Evolutionary conservation across 2,797 vertebrate genomes (phyloP), one percentile per base, ranked within the genome.

Genomic region (Kryptopterus vitreolus): DNA sequence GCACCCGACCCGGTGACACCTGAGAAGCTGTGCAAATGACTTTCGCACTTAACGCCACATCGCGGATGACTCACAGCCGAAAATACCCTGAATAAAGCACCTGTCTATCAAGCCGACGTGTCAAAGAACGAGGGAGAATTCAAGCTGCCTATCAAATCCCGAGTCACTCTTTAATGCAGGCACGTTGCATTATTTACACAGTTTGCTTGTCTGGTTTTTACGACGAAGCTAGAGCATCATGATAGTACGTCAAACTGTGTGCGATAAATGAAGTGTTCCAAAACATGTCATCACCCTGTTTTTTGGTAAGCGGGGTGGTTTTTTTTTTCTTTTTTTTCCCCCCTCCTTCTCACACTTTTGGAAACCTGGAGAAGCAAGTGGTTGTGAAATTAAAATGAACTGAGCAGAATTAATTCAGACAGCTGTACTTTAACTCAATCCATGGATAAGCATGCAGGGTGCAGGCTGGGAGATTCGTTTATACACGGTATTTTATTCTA

Each of bases 351-450:
- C 3, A 71, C 69, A 48, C 70, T 52, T 79, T 55, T 31, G 66
- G 57, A 73, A 82, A 71, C 52, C 70, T 50, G 66, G 43, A 80
- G 71, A 62, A 71, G 70, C 71, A 84, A 43, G 50, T 69, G 69
- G 81, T 53, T 65, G 81, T 69, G 69, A 86, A 86, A 83, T 84
- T 57, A 74, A 82, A 82, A 76, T 82, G 43, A 74, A 26, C 66
- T 13, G 59, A 79, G 83, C 24, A 38, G 58, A 86, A 83, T 82
- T 71, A 79, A 74, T 77, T 83, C 72, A 24, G 71, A 76, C 85
- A 79, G 81, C 80, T 75, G 76, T 62, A 69, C 73, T 81, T 59
- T 58, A 50, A 78, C 70, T 81, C 70, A 52, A 55, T 78, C 76
- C 82, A 73, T 50, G 70, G 82, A 68, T 81, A 81, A 73, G 78